Evolutionary conservation across 2,113 vertebrate genomes (phyloP), one percentile per base, ranked within the genome.

Genomic region (Chamaetylas fuelleborni): DNA sequence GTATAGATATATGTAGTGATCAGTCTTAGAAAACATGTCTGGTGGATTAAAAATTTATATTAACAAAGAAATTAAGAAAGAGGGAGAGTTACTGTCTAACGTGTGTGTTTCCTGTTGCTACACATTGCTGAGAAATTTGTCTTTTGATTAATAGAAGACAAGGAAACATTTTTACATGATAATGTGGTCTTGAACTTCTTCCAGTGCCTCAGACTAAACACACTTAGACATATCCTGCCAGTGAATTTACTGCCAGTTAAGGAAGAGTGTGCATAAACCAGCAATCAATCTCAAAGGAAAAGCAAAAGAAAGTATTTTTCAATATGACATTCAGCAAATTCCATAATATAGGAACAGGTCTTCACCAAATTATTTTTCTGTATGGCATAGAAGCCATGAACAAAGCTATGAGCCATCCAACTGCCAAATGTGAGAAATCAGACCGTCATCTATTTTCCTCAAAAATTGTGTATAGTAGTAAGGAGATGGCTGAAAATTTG

Each of bases 121-220:
- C 18, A 5, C 29, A 54, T 33, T 84, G 13, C 36, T 22, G 26
- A 71, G 26, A 80, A 81, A 86, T 73, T 92, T 92, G 17, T 81
- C 38, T 62, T 93, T 73, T 87, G 85, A 88, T 90, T 88, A 89
- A 88, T 60, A 86, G 64, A 83, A 87, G 34, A 64, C 13, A 65
- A 66, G 8, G 26, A 85, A 70, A 92, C 25, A 25, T 48, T 86
- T 83, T 91, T 70, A 26, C 40, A 83, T 64, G 90, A 88, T 62
- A 53, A n/a, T 51, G 23, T 79, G 62, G 50, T 14, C 40, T 76
- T 90, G 53, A 94, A 81, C 18, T 38, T 65, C n/a, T 84, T 92
- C 50, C 71, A 73, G 25, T 54, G 40, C 26, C 58, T 92, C 73
- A 93, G 83, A 92, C 70, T 93, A 96, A 95, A 91, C 80, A 95